These are phyloP conservation scores for Casuarius casuarius DNA, from an alignment of 2,113 vertebrate genomes.

Conservation along the genomic window DNA sequence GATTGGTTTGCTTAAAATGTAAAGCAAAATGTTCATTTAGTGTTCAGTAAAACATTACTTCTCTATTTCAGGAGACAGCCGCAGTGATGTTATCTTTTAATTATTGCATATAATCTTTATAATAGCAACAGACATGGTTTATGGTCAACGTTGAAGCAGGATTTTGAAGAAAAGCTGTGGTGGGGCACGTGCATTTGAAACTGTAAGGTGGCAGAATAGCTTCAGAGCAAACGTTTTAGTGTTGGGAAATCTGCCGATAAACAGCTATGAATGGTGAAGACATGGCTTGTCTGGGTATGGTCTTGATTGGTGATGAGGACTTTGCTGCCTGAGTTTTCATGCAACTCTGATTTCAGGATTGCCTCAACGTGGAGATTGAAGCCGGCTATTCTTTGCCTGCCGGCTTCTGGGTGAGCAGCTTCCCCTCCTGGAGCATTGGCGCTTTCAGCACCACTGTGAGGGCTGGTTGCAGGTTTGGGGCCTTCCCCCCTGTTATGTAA, in stretches of 20 bases:
- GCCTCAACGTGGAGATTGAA: background rate
- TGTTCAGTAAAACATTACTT: background rate
- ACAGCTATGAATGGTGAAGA: accelerated
- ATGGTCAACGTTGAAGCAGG: background rate
- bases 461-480: background rate
- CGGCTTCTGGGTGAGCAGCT: background rate
- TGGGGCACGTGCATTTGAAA: background rate
- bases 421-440: background rate
- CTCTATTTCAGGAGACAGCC: background rate
- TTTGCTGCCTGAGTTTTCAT: background rate
- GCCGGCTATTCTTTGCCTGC: background rate
- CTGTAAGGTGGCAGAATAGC: background rate
- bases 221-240: background rate
- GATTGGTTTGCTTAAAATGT: constrained; percentile 5
- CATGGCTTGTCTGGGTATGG: background rate
- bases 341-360: background rate
- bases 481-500: background rate
- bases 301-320: background rate
- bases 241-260: background rate
- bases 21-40: background rate
- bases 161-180: background rate
- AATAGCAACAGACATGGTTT: background rate
- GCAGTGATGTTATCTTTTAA: background rate
- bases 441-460: background rate
- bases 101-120: background rate